A percentile compares a stretch with the other conserved stretches of the same genome.
phyloP scores from a whole-genome alignment of 2,113 vertebrate genomes.

The Origma solitaria region DNA sequence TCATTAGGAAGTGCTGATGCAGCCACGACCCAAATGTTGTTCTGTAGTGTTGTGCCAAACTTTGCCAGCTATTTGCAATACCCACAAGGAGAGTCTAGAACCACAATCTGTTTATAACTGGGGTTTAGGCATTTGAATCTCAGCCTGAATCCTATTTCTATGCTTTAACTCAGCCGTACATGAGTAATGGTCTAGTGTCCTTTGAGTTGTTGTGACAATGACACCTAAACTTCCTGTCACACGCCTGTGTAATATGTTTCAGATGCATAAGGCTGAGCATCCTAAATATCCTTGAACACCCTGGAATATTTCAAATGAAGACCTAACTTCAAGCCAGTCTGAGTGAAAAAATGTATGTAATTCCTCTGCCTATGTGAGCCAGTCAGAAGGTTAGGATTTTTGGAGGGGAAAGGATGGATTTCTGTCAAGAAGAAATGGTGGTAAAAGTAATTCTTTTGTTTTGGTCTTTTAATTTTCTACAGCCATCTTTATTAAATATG shows the following conservation, averaged over 20 bases:
- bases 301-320: background rate
- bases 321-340: background rate
- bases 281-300: background rate
- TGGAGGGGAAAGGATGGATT: background rate
- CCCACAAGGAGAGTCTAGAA: background rate
- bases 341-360: background rate
- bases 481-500: background rate
- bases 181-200: background rate
- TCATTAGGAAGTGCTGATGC: background rate
- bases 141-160: background rate
- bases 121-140: background rate
- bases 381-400: background rate
- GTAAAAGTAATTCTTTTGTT: background rate
- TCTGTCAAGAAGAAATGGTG: background rate
- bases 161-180: background rate
- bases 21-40: background rate
- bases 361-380: background rate
- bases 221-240: background rate
- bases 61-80: background rate
- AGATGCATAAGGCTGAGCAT: background rate
- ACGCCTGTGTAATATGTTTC: accelerated
- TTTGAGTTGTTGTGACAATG: background rate
- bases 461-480: background rate
- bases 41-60: background rate
- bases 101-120: background rate